Conservation (phyloP, 2,797 vertebrate species). For the Fringilla coelebs region DNA sequence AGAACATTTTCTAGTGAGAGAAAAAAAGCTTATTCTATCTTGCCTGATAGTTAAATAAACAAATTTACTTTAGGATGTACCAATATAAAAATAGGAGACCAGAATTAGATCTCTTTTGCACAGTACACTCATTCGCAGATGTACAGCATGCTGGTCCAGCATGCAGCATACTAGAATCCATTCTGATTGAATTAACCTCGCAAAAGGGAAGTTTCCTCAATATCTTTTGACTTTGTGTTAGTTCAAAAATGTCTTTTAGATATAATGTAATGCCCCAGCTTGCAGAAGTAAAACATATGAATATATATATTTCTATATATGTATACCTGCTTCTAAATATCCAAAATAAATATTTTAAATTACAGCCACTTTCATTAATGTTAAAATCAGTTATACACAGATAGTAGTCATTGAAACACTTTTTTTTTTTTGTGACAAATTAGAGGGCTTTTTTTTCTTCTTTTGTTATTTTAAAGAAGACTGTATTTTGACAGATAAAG, state of each 20-base stretch:
- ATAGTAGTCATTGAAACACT: neutral
- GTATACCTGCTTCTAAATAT: neutral
- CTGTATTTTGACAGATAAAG: neutral
- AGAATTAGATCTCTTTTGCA: neutral
- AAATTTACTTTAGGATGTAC: neutral
- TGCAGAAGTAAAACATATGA: neutral
- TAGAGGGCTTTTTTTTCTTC: accelerated
- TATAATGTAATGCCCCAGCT: neutral
- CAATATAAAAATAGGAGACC: neutral
- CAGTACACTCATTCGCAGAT: neutral
- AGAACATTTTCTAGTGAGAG: neutral
- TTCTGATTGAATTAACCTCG: neutral
- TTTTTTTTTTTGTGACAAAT: neutral
- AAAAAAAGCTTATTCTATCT: neutral
- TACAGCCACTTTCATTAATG: neutral
- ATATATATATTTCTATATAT: neutral
- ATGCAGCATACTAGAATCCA: neutral
- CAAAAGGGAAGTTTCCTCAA: neutral
- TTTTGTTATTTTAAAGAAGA: neutral
- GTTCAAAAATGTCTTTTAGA: neutral
- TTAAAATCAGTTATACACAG: neutral
- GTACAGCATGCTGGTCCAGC: neutral
- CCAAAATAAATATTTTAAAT: neutral
- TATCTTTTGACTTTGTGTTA: neutral
- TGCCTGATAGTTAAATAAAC: neutral